Base-by-base conservation (phyloP, 1,140 invertebrate species). In the Calephelis nemesis region DNA sequence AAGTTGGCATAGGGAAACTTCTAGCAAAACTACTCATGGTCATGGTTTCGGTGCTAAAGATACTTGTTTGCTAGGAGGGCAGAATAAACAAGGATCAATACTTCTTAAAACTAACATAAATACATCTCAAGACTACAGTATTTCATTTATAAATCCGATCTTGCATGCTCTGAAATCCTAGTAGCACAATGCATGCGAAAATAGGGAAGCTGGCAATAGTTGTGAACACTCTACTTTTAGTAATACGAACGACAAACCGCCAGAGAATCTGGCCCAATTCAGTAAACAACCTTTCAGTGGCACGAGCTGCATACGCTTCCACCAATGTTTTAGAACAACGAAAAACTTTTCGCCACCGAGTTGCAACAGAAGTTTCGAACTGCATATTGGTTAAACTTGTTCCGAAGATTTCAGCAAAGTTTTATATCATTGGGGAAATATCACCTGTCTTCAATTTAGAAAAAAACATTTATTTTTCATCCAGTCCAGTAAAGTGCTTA, bases 331-430 rank as follows among this genome's bases (percentile, higher is more conserved):
- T 60, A 52, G 65, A 71, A 73, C 71, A 73, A 69, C 70, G 70
- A 72, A 74, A 77, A 70, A 70, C 74, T 75, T 75, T 81, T 78
- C 74, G 65, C 71, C 73, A 75, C 74, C 72, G 68, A 75, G 78
- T 70, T 70, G 70, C 70, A 68, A 49, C 69, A 45, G 60, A 54
- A 60, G 54, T 60, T 60, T 60, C 19, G 30, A 30, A 40, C 19
- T 60, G 54, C 54, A 60, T 60, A 60, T 60, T 60, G 54, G 54
- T 60, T 60, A 60, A 60, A 60, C 54, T 60, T 10, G 54, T 60
- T 40, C 12, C 54, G 39, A 60, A 60, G 54, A 60, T 60, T 60
- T 60, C 54, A 60, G 19, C 39, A 9, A 60, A 60, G 54, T 60
- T 60, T 60, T 40, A 15, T 60, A 39, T 40, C 30, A 39, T 10